Base-by-base conservation (phyloP, 2,797 vertebrate species). In the Margarornis squamiger region DNA sequence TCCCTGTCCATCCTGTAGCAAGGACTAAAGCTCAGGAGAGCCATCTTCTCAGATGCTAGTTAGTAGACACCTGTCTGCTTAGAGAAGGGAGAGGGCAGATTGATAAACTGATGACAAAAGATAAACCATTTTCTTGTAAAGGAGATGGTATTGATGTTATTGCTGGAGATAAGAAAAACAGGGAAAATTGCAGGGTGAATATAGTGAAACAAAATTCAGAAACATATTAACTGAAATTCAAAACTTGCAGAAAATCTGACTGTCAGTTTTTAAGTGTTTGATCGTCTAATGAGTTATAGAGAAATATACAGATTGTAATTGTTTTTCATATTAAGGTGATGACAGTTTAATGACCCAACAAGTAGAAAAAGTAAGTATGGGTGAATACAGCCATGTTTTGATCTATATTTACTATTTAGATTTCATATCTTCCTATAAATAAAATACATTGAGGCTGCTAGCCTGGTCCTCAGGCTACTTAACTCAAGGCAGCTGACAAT, bases 341-440 rank as follows among this genome's bases (percentile, higher is more conserved):
- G 78, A 70, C 43, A 88, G 39, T 87, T 94, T 86, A 88, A 77
- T 85, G 84, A 84, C n/a, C 54, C 43, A 77, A 30, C 20, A 88
- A 88, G 62, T 45, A 61, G 52, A 14, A 90, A 39, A 43, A 66
- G 26, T 72, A 86, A 75, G 32, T 57, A 59, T 70, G 30, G 58
- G 21, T 91, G 86, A 83, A 76, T 76, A 61, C 5, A 20, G 12
- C 34, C 14, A 15, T 70, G 16, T 76, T 93, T 81, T 93, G 48
- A 67, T 87, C 34, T 85, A 9, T 55, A 20, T 45, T 75, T 81
- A 63, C 38, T 63, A 70, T 66, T 36, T 78, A 72, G 29, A 59
- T 90, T 80, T 86, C 58, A 52, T 81, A 38, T 19, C 14, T 94
- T 86, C 30, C 39, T 85, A 14, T 82, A 72, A 59, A 48, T 70